A percentile compares a stretch with the other conserved stretches of the same genome.
Evolutionary conservation across 2,113 vertebrate genomes (phyloP).

Genomic region (Monopterus albus): DNA sequence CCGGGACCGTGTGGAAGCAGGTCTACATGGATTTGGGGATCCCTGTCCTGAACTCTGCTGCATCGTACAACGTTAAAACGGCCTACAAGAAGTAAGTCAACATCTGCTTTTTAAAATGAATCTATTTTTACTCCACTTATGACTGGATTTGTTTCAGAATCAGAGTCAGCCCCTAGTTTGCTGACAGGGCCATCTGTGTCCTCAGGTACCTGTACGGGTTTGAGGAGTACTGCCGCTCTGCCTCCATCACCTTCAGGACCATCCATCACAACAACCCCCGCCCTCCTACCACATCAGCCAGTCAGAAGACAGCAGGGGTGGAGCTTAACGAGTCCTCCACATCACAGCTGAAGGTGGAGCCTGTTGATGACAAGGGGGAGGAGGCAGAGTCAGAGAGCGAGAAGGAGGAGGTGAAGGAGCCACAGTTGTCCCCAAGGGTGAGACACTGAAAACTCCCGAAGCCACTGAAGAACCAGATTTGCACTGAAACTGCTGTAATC

Average conservation of each 20-base stretch:
- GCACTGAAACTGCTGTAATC: too few species aligned
- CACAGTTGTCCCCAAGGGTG: constrained; percentile 87
- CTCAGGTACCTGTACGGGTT: constrained; percentile 96
- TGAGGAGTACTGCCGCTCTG: constrained; percentile 97
- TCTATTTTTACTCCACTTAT: too few species aligned
- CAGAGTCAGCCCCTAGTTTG: neutral
- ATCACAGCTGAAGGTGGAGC: constrained; percentile 68
- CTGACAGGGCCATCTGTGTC: neutral
- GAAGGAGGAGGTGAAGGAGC: constrained; percentile 63
- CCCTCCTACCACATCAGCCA: constrained; percentile 64
- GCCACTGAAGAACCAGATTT: too few species aligned
- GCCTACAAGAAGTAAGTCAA: constrained; percentile 96
- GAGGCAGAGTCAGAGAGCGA: constrained; percentile 67
- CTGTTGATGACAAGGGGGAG: constrained; percentile 47
- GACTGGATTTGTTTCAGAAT: neutral
- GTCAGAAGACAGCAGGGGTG: constrained; percentile 41
- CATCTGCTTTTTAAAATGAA: too few species aligned
- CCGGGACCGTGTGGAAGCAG: constrained; percentile 98
- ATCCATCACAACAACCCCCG: constrained; percentile 95
- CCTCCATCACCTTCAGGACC: constrained; percentile 95
- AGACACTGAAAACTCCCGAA: constrained; percentile 41
- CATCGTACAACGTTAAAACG: constrained; percentile 99
- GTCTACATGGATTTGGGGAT: constrained; percentile 99
- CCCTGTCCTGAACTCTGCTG: constrained; percentile 97
- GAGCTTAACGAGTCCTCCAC: constrained; percentile 81